Evolutionary conservation across 2,888 invertebrate genomes (phyloP).

Genomic region (Limnephilus auricula): DNA sequence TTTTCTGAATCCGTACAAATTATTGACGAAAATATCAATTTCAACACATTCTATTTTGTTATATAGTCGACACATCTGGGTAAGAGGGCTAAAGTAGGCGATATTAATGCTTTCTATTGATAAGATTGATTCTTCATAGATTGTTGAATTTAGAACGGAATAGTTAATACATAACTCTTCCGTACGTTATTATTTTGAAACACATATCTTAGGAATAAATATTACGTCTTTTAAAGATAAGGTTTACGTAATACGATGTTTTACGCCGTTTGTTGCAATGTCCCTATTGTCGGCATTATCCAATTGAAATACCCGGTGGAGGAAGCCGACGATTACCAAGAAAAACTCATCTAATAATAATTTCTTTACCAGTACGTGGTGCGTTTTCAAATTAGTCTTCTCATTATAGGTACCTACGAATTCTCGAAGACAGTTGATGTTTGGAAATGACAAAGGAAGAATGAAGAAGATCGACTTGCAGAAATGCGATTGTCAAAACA

Average conservation of each 20-base stretch:
- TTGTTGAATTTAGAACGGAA: too few relatives aligned
- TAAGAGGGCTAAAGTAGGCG: too few relatives aligned
- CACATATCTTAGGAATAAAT: background rate
- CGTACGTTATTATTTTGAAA: background rate
- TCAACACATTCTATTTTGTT: too few relatives aligned
- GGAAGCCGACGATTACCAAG: background rate
- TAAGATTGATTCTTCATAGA: too few relatives aligned
- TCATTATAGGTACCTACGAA: background rate
- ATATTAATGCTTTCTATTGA: too few relatives aligned
- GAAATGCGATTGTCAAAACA: background rate
- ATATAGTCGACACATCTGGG: too few relatives aligned
- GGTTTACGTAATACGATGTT: background rate
- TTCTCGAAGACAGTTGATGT: background rate
- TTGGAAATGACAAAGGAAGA: background rate
- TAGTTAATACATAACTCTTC: background rate
- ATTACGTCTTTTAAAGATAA: background rate
- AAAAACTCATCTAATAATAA: background rate
- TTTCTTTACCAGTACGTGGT: background rate
- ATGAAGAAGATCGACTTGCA: background rate
- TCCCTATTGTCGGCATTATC: background rate
- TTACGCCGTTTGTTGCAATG: background rate
- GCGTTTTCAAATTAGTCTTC: background rate
- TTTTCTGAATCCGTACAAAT: too few relatives aligned
- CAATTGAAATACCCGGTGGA: background rate
- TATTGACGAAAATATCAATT: too few relatives aligned